Evolutionary conservation across 1,140 invertebrate genomes (phyloP).

Genomic region (Reticulitermes speratus): DNA sequence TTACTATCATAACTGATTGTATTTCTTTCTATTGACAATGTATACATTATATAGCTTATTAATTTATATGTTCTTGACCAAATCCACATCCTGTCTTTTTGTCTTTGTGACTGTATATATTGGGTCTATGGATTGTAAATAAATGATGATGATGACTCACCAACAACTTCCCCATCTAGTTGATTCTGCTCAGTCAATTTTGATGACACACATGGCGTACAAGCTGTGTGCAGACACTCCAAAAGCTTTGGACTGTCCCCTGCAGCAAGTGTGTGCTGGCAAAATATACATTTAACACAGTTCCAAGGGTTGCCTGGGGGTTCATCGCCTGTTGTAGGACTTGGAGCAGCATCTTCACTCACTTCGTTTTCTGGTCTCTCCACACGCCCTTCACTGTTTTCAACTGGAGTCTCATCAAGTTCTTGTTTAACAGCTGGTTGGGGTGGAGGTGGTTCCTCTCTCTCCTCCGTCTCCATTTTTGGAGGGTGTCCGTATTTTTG

Average conservation of each 20-base stretch:
- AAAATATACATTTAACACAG: conserved; percentile 64
- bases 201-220: conserved; percentile 69
- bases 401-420: conserved; percentile 23
- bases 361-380: not conserved
- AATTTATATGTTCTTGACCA: no score
- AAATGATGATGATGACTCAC: no score
- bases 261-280: conserved; percentile 58
- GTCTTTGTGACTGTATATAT: no score
- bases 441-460: not conserved
- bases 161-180: conserved; percentile 46
- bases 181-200: conserved; percentile 64
- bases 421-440: conserved; percentile 20
- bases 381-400: not conserved
- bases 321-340: conserved; percentile 32
- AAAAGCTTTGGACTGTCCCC: conserved; percentile 72
- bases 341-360: conserved; percentile 26
- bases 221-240: conserved; percentile 83
- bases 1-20: no score
- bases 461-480: not conserved
- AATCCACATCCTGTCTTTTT: no score
- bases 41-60: no score
- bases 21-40: no score
- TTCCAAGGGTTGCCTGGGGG: conserved; percentile 38
- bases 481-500: not conserved
- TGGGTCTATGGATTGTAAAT: no score